phyloP scores from a whole-genome alignment of 2,113 vertebrate species.

The Campylomormyrus tamandua region DNA sequence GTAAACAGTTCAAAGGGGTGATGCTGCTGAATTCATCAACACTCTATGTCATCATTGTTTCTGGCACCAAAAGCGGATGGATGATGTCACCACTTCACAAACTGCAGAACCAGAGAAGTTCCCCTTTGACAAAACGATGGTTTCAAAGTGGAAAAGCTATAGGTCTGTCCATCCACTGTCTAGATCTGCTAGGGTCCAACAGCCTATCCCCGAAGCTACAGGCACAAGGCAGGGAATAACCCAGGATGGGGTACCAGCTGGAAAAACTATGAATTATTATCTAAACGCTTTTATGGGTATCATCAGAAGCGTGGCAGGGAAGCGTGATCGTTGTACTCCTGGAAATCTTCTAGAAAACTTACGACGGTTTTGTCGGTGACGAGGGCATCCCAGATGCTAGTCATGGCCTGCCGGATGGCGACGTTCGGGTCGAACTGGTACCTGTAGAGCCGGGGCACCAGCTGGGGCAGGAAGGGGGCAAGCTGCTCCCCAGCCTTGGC shows the following conservation, averaged over 20 bases:
- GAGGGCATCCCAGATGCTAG: conserved; percentile 93
- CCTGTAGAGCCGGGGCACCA: conserved; percentile 90
- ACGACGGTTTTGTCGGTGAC: conserved; percentile 86
- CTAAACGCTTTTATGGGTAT: not conserved
- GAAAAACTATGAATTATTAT: not conserved
- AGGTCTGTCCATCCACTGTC: not conserved
- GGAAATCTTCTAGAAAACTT: conserved; percentile 35
- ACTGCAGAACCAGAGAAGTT: not conserved
- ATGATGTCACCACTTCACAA: not conserved
- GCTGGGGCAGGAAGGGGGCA: conserved; percentile 80
- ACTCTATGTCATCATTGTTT: not conserved
- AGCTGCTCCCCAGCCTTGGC: conserved; percentile 89
- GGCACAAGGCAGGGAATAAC: not conserved
- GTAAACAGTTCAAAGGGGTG: not conserved
- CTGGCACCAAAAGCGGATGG: not conserved
- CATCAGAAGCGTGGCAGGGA: not conserved
- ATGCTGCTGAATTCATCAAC: not conserved
- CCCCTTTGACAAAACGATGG: not conserved
- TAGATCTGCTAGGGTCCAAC: not conserved
- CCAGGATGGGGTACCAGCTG: not conserved
- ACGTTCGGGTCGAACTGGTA: conserved; percentile 98
- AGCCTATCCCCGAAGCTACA: not conserved
- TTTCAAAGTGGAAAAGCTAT: not conserved
- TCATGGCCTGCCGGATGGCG: conserved; percentile 92
- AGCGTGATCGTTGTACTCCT: not conserved